These are phyloP conservation scores for Eupleurogrammus muticus DNA, from an alignment of 2,797 vertebrate genomes.

Conservation along the genomic window DNA sequence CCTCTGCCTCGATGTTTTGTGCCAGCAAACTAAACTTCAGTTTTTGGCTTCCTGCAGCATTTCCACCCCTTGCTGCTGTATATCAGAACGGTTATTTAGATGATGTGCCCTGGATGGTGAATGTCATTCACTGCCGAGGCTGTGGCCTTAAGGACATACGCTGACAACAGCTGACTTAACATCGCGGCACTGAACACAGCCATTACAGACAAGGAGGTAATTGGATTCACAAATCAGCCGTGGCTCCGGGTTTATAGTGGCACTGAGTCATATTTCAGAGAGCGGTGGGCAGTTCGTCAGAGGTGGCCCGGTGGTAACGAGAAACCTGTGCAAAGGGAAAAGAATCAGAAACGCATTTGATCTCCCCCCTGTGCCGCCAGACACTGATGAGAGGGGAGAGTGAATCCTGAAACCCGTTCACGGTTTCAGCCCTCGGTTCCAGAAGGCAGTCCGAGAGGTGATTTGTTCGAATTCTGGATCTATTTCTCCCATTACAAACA, in stretches of 20 bases:
- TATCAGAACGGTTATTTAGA: slow-evolving; percentile 45
- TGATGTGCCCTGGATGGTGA: slow-evolving; percentile 46
- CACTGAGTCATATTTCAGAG: slow-evolving; percentile 78
- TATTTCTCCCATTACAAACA: no score
- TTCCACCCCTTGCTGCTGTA: slow-evolving; percentile 17
- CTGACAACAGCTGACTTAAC: slow-evolving; percentile 82
- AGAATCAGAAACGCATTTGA: slow-evolving; percentile 34
- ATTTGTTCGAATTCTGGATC: no score
- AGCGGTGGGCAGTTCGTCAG: slow-evolving; percentile 73
- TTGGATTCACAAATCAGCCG: slow-evolving; percentile 87
- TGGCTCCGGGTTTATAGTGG: slow-evolving; percentile 80
- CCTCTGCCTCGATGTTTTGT: slow-evolving; percentile 6
- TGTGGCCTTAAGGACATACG: slow-evolving; percentile 63
- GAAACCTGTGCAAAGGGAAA: slow-evolving; percentile 53
- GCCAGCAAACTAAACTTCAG: slow-evolving; percentile 26
- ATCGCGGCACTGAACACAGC: slow-evolving; percentile 82
- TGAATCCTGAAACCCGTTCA: slow-evolving; percentile 3
- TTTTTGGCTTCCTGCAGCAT: slow-evolving; percentile 6
- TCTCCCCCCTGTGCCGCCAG: slow-evolving; percentile 12
- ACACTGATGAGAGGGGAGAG: slow-evolving; percentile 6
- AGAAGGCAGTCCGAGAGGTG: no score
- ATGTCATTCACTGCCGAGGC: slow-evolving; percentile 38
- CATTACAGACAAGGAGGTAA: slow-evolving; percentile 83
- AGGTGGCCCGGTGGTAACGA: slow-evolving; percentile 52
- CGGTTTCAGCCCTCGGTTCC: no score